A percentile compares a stretch with the other conserved stretches of the same genome.
phyloP scores from a whole-genome alignment of 2,888 invertebrate species.

The Polyommatus icarus region DNA sequence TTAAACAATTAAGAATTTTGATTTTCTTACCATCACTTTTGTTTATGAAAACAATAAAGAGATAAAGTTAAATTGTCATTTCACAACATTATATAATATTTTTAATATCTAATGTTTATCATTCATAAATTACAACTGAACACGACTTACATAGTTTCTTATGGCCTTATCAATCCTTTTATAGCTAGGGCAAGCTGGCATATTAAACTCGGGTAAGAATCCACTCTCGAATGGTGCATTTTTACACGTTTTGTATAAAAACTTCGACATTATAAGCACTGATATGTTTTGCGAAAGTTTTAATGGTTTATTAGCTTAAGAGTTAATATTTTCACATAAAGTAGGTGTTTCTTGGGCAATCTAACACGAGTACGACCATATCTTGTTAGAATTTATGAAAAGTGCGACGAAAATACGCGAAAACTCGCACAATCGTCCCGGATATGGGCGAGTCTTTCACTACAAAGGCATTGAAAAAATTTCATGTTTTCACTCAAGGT shows the following conservation, averaged over 20 bases:
- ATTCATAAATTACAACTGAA: background rate
- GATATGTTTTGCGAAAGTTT: background rate
- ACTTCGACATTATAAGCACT: constrained; percentile 54
- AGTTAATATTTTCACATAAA: background rate
- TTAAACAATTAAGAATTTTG: background rate
- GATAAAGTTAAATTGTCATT: background rate
- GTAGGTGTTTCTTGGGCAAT: background rate
- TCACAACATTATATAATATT: constrained; percentile 23
- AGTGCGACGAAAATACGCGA: constrained; percentile 23
- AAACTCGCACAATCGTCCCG: constrained; percentile 32
- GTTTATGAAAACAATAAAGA: background rate
- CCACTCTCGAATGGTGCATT: constrained; percentile 65
- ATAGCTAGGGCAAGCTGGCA: constrained; percentile 51
- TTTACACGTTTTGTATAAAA: constrained; percentile 66
- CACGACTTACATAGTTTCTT: constrained; percentile 44
- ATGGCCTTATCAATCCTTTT: constrained; percentile 55
- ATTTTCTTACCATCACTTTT: background rate
- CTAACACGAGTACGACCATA: background rate
- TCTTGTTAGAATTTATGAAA: background rate
- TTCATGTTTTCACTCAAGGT: constrained; percentile 49
- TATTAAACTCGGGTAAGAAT: constrained; percentile 57
- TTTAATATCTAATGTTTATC: background rate
- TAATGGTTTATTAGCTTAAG: background rate
- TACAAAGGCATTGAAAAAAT: constrained; percentile 44
- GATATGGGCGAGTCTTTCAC: constrained; percentile 51